Evolutionary conservation across 2,113 vertebrate species (phyloP).

Genomic region (Laticauda laticaudata): DNA sequence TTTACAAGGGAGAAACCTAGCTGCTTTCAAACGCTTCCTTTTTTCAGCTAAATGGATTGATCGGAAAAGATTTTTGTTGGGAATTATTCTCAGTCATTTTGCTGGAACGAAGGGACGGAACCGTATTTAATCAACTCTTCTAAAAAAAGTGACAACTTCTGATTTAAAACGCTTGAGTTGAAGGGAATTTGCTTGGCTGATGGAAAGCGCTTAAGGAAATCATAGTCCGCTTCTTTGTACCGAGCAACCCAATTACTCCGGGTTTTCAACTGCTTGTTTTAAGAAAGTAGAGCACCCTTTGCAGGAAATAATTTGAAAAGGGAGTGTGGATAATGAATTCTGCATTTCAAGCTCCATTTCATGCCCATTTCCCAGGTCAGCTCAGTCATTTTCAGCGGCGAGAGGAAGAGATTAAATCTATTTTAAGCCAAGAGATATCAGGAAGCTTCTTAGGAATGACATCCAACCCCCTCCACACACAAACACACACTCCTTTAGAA

Average conservation of each 20-base stretch:
- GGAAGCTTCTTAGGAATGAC: background rate
- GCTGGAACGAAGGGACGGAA: background rate
- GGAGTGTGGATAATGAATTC: slow-evolving; percentile 21
- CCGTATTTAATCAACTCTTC: background rate
- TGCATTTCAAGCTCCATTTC: slow-evolving; percentile 13
- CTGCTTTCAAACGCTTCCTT: background rate
- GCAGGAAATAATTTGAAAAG: slow-evolving; percentile 27
- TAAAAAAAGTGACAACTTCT: background rate
- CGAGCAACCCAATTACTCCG: background rate
- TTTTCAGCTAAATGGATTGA: background rate
- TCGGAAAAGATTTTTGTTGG: background rate
- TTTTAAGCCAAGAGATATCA: background rate
- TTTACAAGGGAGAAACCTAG: background rate
- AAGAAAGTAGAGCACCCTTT: background rate
- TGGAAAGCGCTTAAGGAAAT: background rate
- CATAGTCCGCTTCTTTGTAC: background rate
- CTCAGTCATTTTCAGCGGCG: background rate
- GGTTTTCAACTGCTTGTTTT: background rate
- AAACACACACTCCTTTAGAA: slow-evolving; percentile 8
- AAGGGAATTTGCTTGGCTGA: background rate
- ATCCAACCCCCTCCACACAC: background rate
- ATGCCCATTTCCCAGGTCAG: slow-evolving; percentile 1
- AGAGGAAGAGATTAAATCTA: slow-evolving; percentile 13
- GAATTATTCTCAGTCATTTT: background rate
- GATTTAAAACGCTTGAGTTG: background rate